Base-by-base conservation (phyloP, 2,113 vertebrate genomes). In the Saccopteryx bilineata region DNA sequence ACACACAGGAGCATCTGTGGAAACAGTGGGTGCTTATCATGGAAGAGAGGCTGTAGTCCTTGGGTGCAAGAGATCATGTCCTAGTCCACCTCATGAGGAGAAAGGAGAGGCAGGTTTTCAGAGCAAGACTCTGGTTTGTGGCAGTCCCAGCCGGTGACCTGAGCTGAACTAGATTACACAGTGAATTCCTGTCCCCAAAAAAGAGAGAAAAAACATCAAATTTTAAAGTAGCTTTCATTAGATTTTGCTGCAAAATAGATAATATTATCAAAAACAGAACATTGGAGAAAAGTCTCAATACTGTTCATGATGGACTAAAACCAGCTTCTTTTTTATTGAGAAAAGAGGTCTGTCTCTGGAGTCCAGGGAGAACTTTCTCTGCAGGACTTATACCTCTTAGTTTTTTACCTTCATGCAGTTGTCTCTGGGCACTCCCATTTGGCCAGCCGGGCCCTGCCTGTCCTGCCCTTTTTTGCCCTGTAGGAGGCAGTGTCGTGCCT, bases 211-310 rank as follows among this genome's bases (percentile, higher is more conserved):
- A 31, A 68, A 68, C 14, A 87, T 39, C 74, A 60, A 66, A 12
- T 82, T 71, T 86, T 61, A 95, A 93, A 81, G 10, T 39, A 86
- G 52, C 28, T 90, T 54, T 86, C 69, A 63, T 60, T 90, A 82
- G 68, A 61, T 68, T 56, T 68, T 17, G 18, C 66, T 69, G 60
- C 17, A 61, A 90, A 76, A 56, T 63, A 61, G 39, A 72, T 46
- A 28, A 56, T 52, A 93, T 50, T 61, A 17, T 56, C 26, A 61
- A 26, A 56, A 86, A 56, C 19, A 60, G 31, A 56, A 65, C 63
- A 19, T 24, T 13, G 46, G 60, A 66, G 58, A 84, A 24, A 60
- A 24, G 21, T 18, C 9, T 75, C 33, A 58, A 8, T 48, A 65
- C 19, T 11, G 10, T 24, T 85, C n/a, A 46, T 18, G 15, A 39